Conservation (phyloP, 2,113 vertebrate species). For the Synchiropus splendidus region DNA sequence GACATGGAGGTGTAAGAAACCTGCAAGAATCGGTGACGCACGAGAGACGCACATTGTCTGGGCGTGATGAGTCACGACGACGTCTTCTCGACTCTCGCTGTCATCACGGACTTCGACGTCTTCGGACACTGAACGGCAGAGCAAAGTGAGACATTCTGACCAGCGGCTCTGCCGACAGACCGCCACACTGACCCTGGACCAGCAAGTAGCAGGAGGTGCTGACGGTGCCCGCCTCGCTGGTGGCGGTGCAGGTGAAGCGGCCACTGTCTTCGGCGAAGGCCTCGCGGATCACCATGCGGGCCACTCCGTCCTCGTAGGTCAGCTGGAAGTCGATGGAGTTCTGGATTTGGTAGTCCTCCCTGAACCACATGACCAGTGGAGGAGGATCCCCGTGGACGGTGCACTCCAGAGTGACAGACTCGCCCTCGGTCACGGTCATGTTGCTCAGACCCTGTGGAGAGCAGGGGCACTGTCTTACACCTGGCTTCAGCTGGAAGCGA, state of each 20-base stretch:
- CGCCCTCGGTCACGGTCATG: conserved; percentile 85
- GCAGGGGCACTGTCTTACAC: neutral
- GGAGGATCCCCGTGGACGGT: conserved; percentile 82
- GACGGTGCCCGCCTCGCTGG: conserved; percentile 84
- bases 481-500: rapidly evolving
- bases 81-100: conserved; percentile 18
- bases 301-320: conserved; percentile 72
- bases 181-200: conserved; percentile 71
- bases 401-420: conserved; percentile 88
- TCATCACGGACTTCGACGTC: conserved; percentile 85
- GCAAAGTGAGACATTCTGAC: no score
- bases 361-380: conserved; percentile 86
- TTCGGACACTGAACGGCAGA: conserved; percentile 75
- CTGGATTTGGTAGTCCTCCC: conserved; percentile 96
- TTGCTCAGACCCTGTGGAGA: conserved; percentile 78
- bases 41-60: conserved; percentile 72
- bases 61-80: conserved; percentile 50
- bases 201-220: conserved; percentile 90
- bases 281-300: conserved; percentile 85
- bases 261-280: conserved; percentile 97
- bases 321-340: conserved; percentile 96
- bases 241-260: conserved; percentile 90
- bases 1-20: neutral
- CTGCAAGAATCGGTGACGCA: neutral
- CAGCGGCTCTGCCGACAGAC: no score